These are phyloP conservation scores for Upupa epops DNA, from an alignment of 2,113 vertebrate species.

Conservation along the genomic window DNA sequence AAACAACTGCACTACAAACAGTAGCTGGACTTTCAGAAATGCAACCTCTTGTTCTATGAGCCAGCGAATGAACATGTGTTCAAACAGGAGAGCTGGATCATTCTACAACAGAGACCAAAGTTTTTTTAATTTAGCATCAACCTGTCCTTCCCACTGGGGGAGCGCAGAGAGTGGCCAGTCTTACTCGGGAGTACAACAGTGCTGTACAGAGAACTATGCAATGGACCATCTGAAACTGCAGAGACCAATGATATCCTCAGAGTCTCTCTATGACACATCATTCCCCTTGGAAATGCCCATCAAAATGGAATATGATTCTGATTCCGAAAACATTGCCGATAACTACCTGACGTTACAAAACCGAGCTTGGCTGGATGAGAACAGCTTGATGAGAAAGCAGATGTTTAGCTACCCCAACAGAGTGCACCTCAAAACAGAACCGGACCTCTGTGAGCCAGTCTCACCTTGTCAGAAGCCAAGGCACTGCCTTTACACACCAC, in stretches of 20 bases:
- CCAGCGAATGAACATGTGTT: conserved; percentile 62
- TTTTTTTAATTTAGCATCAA: conserved; percentile 69
- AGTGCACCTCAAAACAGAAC: conserved; percentile 86
- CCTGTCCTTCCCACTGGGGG: conserved; percentile 69
- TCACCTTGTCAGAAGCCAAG: conserved; percentile 81
- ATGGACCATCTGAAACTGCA: conserved; percentile 79
- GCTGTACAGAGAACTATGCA: conserved; percentile 71
- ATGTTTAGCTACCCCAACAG: conserved; percentile 68
- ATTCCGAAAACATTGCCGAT: conserved; percentile 80
- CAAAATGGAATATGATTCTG: conserved; percentile 88
- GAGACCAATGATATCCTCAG: conserved; percentile 56
- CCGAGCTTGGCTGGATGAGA: conserved; percentile 77
- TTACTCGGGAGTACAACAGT: conserved; percentile 69
- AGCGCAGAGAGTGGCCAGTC: conserved; percentile 74
- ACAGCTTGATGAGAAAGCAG: conserved; percentile 68
- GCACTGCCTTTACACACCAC: conserved; percentile 70
- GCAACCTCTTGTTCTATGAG: conserved; percentile 56
- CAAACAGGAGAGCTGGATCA: conserved; percentile 73
- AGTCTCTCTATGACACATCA: conserved; percentile 70
- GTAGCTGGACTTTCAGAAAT: conserved; percentile 72
- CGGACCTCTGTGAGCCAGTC: conserved; percentile 73
- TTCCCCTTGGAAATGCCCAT: conserved; percentile 83
- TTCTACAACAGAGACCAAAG: conserved; percentile 75
- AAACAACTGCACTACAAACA: conserved; percentile 69
- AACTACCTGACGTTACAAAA: conserved; percentile 53